Evolutionary conservation across 2,888 invertebrate genomes (phyloP).

Genomic region (Choreutis nemorana): DNA sequence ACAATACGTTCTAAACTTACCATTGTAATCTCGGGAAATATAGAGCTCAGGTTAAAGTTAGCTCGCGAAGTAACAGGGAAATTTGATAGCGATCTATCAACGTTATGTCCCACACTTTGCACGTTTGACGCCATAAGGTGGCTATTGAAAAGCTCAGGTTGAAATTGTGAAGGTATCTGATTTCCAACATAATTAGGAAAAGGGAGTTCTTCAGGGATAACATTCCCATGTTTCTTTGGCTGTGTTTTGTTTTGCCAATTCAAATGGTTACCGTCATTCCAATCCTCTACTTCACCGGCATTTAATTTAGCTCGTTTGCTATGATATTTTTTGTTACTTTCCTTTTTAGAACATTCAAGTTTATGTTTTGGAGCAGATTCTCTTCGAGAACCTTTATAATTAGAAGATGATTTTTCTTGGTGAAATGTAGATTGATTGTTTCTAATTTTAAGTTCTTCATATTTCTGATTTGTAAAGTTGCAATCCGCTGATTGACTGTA

Average conservation of each 20-base stretch:
- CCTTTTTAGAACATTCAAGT: constrained; percentile 56
- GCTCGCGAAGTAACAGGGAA: constrained; percentile 61
- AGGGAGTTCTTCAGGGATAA: constrained; percentile 41
- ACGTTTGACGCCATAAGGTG: constrained; percentile 48
- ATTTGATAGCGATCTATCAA: constrained; percentile 37
- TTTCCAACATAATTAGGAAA: constrained; percentile 51
- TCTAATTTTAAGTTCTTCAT: constrained; percentile 51
- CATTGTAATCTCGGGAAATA: constrained; percentile 84
- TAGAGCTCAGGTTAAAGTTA: constrained; percentile 83
- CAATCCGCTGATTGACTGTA: constrained; percentile 52
- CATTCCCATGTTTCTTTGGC: constrained; percentile 38
- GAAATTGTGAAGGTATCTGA: constrained; percentile 50
- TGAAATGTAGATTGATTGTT: constrained; percentile 34
- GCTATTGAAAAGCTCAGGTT: constrained; percentile 50
- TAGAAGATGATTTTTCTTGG: constrained; percentile 37
- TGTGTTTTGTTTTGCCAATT: constrained; percentile 49
- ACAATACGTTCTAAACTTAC: constrained; percentile 24
- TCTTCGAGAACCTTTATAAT: constrained; percentile 41
- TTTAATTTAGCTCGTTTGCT: constrained; percentile 43
- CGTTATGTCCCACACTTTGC: constrained; percentile 38
- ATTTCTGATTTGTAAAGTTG: constrained; percentile 50
- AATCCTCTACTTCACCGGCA: constrained; percentile 46
- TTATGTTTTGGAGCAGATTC: constrained; percentile 54
- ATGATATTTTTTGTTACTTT: constrained; percentile 49
- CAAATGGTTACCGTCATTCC: constrained; percentile 41